Conservation (phyloP, 2,797 vertebrate species). For the Forpus xanthops region DNA sequence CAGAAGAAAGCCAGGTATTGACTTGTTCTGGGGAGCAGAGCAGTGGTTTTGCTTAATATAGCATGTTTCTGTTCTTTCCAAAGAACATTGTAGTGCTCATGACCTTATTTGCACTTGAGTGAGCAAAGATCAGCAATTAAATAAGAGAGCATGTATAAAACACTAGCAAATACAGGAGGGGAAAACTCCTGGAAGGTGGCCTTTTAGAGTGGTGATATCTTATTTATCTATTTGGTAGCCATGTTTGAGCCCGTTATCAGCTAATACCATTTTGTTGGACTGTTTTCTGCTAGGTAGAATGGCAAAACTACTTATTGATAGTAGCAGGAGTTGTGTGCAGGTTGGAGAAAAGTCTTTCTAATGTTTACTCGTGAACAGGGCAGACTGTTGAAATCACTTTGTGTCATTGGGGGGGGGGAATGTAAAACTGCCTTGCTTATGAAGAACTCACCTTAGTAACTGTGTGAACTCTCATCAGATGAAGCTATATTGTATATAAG, state of each 20-base stretch:
- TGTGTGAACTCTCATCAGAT: constrained; percentile 62
- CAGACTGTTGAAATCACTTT: constrained; percentile 43
- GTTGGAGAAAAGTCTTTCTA: constrained; percentile 27
- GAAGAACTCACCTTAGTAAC: constrained; percentile 69
- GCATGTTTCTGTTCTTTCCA: constrained; percentile 24
- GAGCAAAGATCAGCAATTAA: background rate
- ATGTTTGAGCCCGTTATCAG: constrained; percentile 14
- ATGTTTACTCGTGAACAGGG: constrained; percentile 61
- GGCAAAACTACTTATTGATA: constrained; percentile 1
- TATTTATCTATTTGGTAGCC: constrained; percentile 33
- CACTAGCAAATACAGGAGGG: constrained; percentile 19
- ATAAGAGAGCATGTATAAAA: constrained; percentile 10
- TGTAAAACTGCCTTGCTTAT: constrained; percentile 62
- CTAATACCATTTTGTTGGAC: constrained; percentile 14
- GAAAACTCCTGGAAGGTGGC: constrained; percentile 38
- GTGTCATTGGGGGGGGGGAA: background rate
- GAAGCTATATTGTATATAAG: constrained; percentile 75
- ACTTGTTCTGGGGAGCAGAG: constrained; percentile 40
- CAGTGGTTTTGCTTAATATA: constrained; percentile 23
- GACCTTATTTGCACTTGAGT: constrained; percentile 45
- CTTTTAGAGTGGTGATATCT: constrained; percentile 28
- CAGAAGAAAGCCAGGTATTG: background rate
- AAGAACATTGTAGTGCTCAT: background rate
- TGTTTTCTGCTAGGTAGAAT: constrained; percentile 28
- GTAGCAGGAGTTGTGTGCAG: constrained; percentile 29